Percentiles rank a stretch among this genome's conserved stretches.
These are phyloP conservation scores for Corticium candelabrum DNA, from an alignment of 37 sponge, comb jelly and placozoan species.

Conservation along the genomic window DNA sequence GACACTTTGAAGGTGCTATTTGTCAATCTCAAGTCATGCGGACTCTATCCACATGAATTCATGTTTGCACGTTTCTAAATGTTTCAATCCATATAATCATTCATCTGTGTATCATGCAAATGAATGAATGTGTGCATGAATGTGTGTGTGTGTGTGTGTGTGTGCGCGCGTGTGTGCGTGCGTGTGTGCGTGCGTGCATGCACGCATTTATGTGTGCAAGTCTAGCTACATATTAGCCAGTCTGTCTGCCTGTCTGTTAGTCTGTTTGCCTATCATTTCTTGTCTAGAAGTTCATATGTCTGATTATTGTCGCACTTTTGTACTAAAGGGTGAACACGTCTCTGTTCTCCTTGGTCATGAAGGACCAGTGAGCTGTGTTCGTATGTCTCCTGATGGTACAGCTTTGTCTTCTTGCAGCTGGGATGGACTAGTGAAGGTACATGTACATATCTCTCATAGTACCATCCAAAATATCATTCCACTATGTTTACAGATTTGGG, in stretches of 20 bases:
- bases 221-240: not conserved
- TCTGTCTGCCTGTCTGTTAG: not conserved
- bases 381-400: slow-evolving; percentile 73
- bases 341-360: slow-evolving; percentile 7
- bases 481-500: no score
- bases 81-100: no score
- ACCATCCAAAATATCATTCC: no score
- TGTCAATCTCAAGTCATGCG: not conserved
- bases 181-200: slow-evolving; percentile 19
- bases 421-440: slow-evolving; percentile 68
- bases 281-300: no score
- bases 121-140: slow-evolving; percentile 14
- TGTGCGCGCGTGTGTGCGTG: slow-evolving; percentile 24
- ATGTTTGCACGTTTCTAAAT: no score
- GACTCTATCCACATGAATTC: not conserved
- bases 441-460: no score
- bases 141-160: slow-evolving; percentile 21
- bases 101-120: no score
- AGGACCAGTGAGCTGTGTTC: slow-evolving; percentile 46
- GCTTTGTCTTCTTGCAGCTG: slow-evolving; percentile 69
- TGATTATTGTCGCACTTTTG: no score
- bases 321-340: not conserved
- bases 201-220: slow-evolving; percentile 11
- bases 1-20: slow-evolving; percentile 64
- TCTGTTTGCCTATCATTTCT: no score